Conservation (phyloP, 2,797 vertebrate species). For the Acanthurus tractus region DNA sequence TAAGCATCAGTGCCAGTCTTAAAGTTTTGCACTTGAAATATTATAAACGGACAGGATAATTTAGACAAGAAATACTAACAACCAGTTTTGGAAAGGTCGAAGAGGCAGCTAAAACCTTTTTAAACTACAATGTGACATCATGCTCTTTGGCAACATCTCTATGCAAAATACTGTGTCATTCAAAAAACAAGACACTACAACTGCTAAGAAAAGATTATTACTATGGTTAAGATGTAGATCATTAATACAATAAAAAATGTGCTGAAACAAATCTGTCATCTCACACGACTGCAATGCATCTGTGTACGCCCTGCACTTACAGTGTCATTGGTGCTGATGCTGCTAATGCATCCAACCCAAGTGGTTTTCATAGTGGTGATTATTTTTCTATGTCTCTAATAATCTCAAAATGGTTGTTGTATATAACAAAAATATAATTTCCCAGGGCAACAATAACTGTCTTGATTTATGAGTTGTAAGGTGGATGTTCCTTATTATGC, state of each 20-base stretch:
- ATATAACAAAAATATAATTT: constrained; percentile 39
- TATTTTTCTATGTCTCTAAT: constrained; percentile 36
- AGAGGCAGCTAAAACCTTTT: constrained; percentile 13
- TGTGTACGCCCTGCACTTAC: constrained; percentile 16
- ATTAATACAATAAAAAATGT: not conserved
- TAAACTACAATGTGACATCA: constrained; percentile 5
- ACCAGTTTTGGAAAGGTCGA: constrained; percentile 5
- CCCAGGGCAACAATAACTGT: not conserved
- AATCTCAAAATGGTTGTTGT: constrained; percentile 38
- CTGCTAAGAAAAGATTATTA: not conserved
- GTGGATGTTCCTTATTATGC: not conserved
- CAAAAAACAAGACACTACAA: not conserved
- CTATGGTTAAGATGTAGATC: not conserved
- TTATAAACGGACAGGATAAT: not conserved
- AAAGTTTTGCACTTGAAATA: not conserved
- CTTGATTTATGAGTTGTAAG: constrained; percentile 9
- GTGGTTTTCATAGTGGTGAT: constrained; percentile 31
- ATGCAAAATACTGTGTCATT: not conserved
- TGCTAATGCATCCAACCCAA: constrained; percentile 57
- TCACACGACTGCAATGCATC: not conserved
- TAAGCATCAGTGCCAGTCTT: not conserved
- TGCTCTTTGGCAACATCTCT: not conserved
- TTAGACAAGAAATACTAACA: not conserved
- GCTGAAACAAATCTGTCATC: not conserved
- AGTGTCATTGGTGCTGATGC: constrained; percentile 64